Evolutionary conservation across 1,140 invertebrate species (phyloP), one percentile per base, ranked within the genome.

Genomic region (Drosophila nasuta): DNA sequence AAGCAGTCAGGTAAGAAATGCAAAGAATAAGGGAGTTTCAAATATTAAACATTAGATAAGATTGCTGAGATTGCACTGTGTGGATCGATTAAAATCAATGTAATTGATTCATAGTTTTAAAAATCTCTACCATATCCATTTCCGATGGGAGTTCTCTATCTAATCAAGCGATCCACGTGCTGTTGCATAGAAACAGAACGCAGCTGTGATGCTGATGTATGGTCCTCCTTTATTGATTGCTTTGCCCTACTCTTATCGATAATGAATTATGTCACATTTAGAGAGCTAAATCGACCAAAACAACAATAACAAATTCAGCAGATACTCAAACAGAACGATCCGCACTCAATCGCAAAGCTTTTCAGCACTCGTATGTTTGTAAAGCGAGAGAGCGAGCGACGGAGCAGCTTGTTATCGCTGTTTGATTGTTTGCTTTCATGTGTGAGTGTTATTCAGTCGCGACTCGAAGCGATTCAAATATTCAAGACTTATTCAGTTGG

Each of bases 401-500:
- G 15, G 73, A 63, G 59, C 68, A 35, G n/a, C 20, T 33, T 30
- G 72, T 77, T 87, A 89, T 89, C 79, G 70, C 52, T 30, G 48
- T 49, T 11, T 48, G 41, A 74, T 48, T 75, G 41, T 49, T 59
- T 51, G 54, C 35, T 63, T 66, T 63, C 49, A 65, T 64, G 58
- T 80, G 64, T 78, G 71, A 71, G 78, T 81, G 66, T 70, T 79
- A 79, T 73, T 82, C 63, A 70, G 72, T 62, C 71, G 62, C 58
- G 68, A 76, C 58, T 71, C 70, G 35, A 66, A 70, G 41, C 68
- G 65, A 58, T 79, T 86, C 65, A 68, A 66, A 59, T 74, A 68
- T 79, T 74, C 68, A 63, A 67, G 54, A 54, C 63, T 68, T 43
- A 35, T 64, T 75, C 85, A 75, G 79, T 88, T 89, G 59, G 74